Evolutionary conservation across 2,888 invertebrate species (phyloP), one percentile per base, ranked within the genome.

Genomic region (Trachelus troglodyta): DNA sequence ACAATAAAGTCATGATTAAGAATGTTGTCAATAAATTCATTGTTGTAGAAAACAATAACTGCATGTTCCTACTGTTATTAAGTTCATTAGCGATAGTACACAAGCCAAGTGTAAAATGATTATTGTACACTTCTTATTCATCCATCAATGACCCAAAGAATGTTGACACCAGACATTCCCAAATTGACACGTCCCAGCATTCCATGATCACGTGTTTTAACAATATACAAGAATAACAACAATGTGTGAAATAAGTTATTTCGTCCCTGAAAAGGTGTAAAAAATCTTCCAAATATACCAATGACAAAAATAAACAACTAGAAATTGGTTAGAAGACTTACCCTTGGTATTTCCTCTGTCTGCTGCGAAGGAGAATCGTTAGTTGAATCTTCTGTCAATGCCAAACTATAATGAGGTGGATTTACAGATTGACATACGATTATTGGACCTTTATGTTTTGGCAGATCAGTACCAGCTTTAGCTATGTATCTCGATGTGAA

Each of bases 241-340:
- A 98, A 93, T 76, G 97, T 95, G 91, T 97, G 97, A 90, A 98
- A 96, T 87, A 98, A 92, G 92, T 98, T 98, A 92, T 97, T 97
- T 87, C 97, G 94, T 76, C 98, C 97, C 94, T 95, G 90, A 82
- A 93, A 93, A 23, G 23, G 0, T 12, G 34, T 6, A 74, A 74
- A 15, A 23, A 12, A 34, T 34, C 4, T 34, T 34, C 34, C 69
- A n/a, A 74, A 31, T 56, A 69, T 34, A 4, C 11, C 2, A 33
- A 34, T 71, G 35, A 76, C 56, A 75, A 40, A 73, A 76, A 30
- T 74, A 4, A 68, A 81, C 73, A 12, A 74, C 31, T 34, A 75
- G n/a, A 69, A 69, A 1, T 69, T 68, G 3, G 34, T 75, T 15
- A 23, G 12, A 37, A 74, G 34, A 37, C 82, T 88, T 91, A 95